Conservation (phyloP, 2,113 vertebrate genomes). For the Capreolus pygargus region DNA sequence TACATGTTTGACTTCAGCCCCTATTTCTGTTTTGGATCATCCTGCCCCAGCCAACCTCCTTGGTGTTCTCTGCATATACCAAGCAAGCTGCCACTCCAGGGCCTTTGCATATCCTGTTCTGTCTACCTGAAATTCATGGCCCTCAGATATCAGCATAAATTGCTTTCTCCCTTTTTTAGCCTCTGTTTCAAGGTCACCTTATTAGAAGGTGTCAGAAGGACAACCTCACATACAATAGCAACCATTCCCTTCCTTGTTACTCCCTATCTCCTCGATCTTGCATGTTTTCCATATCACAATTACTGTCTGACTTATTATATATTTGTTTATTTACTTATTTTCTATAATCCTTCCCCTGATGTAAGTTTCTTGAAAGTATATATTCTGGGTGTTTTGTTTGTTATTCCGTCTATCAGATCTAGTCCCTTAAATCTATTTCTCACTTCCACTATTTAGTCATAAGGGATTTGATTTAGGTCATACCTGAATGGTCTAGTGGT, state of each 20-base stretch:
- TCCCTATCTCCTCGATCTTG: neutral
- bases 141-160: neutral
- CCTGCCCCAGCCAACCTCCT: neutral
- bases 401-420: neutral
- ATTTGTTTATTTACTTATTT: conserved; percentile 5
- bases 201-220: neutral
- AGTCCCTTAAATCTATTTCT: neutral
- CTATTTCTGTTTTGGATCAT: neutral
- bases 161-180: neutral
- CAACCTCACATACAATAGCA: neutral
- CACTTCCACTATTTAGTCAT: neutral
- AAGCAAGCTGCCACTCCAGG: neutral
- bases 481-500: neutral
- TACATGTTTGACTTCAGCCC: neutral
- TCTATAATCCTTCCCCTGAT: neutral
- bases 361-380: neutral
- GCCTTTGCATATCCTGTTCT: neutral
- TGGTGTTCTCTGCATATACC: neutral
- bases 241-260: neutral
- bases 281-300: neutral
- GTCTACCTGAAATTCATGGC: neutral
- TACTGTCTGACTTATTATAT: neutral
- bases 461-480: neutral
- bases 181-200: neutral
- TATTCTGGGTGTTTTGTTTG: neutral